Evolutionary conservation across 2,888 invertebrate genomes (phyloP), one percentile per base, ranked within the genome.

Genomic region (Brachypterus glaber): DNA sequence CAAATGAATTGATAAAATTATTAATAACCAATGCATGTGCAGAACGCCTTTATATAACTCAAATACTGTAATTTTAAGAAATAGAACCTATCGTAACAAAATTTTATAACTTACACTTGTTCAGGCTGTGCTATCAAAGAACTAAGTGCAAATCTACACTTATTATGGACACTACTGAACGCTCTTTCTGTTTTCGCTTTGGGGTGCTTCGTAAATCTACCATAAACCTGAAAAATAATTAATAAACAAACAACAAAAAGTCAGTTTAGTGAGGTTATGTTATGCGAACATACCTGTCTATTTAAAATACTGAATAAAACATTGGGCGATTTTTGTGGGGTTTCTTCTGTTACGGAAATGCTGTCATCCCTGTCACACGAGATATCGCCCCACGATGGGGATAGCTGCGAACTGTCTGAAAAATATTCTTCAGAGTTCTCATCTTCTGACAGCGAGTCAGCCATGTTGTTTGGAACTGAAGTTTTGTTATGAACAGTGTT

Each of bases 151-250:
- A 58, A 57, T 50, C 54, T 58, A 48, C 64, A 63, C 49, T 59
- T 62, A 39, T 52, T 53, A 50, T 63, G 64, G 39, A 66, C 53
- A 48, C 57, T 53, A 38, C 56, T 57, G 49, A 64, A 64, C 50
- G 61, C 51, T 48, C 53, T 57, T 55, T 66, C 66, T 58, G 63
- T 64, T 59, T 62, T 64, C 13, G 58, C 55, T 55, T 52, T 61
- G 43, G 61, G 53, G 54, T 58, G 56, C 45, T 54, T 62, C 17
- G 62, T 48, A 55, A 63, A 59, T 43, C 60, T 47, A 41, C 64
- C 66, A 46, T 59, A 64, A 30, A 64, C 48, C 66, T 66, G 44
- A 24, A 58, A 58, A 46, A 43, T 39, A 29, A 37, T 27, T 17
- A 29, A 39, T 45, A 41, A 39, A 43, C 46, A 44, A 46, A 33